phyloP scores from a whole-genome alignment of 2,113 vertebrate species.

The Myrmophylax atrothorax region DNA sequence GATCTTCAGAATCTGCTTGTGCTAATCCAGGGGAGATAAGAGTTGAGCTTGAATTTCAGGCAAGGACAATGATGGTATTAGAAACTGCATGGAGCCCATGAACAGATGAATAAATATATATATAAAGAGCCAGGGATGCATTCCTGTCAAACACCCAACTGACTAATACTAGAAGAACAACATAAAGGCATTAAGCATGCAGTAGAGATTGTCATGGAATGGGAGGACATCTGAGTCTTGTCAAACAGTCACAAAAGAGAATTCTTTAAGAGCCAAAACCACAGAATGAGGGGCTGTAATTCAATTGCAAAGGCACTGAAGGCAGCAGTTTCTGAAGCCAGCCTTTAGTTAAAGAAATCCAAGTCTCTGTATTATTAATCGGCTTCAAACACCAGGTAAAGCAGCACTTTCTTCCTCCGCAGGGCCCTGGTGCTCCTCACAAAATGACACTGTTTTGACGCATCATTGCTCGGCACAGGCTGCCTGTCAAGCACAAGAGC shows the following conservation, averaged over 20 bases:
- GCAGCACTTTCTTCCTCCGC: conserved; percentile 14
- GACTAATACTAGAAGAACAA: neutral
- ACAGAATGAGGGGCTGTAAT: neutral
- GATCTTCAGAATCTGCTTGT: neutral
- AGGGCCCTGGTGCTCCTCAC: conserved; percentile 23
- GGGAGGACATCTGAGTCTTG: neutral
- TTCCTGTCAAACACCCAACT: neutral
- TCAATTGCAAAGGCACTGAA: neutral
- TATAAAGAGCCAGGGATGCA: neutral
- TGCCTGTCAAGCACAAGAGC: conserved; percentile 17
- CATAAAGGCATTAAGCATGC: neutral
- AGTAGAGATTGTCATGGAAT: neutral
- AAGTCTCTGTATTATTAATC: conserved; percentile 36
- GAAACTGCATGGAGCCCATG: neutral
- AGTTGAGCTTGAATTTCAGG: conserved; percentile 12
- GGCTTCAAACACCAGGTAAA: conserved; percentile 44
- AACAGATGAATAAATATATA: conserved; percentile 13
- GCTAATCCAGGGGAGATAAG: neutral
- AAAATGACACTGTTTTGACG: conserved; percentile 24
- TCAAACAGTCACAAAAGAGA: conserved; percentile 15
- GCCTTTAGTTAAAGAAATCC: conserved; percentile 48
- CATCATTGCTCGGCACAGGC: neutral
- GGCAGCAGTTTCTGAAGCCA: neutral
- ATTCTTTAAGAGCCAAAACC: conserved; percentile 22
- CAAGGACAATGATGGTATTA: neutral